Evolutionary conservation across 2,797 vertebrate genomes (phyloP).

Genomic region (Eurystomus glaucurus): DNA sequence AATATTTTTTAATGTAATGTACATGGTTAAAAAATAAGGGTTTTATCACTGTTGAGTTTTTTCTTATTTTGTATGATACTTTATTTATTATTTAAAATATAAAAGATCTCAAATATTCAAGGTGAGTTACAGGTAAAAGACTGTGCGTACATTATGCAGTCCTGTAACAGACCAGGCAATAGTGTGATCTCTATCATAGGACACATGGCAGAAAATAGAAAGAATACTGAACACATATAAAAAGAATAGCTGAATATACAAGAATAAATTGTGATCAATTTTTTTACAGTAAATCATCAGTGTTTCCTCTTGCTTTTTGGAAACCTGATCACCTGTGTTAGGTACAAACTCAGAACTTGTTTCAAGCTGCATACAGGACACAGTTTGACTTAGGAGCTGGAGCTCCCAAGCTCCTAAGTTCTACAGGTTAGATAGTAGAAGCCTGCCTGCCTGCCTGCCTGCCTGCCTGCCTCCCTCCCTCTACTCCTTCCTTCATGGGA

Average conservation of each 20-base stretch:
- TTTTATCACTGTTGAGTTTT: background rate
- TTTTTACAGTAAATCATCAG: background rate
- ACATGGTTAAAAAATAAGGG: background rate
- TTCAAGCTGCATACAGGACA: too few relatives aligned
- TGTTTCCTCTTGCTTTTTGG: background rate
- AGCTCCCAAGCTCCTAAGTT: background rate
- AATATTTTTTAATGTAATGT: background rate
- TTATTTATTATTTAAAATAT: background rate
- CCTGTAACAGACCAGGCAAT: background rate
- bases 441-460: fast-evolving
- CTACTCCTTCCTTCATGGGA: too few relatives aligned
- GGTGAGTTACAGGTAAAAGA: background rate
- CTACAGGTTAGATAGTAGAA: background rate
- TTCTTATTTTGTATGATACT: background rate
- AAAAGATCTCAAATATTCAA: background rate
- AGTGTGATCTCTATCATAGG: background rate
- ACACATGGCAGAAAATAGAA: background rate
- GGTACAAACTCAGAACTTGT: too few relatives aligned
- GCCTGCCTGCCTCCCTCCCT: too few relatives aligned
- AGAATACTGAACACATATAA: too few relatives aligned
- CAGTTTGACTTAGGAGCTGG: background rate
- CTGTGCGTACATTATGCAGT: background rate
- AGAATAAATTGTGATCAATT: background rate
- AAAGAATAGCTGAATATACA: background rate
- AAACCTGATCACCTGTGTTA: background rate